These are phyloP conservation scores for Tenthredo mesomela DNA, from an alignment of 2,888 invertebrate species.

Conservation along the genomic window DNA sequence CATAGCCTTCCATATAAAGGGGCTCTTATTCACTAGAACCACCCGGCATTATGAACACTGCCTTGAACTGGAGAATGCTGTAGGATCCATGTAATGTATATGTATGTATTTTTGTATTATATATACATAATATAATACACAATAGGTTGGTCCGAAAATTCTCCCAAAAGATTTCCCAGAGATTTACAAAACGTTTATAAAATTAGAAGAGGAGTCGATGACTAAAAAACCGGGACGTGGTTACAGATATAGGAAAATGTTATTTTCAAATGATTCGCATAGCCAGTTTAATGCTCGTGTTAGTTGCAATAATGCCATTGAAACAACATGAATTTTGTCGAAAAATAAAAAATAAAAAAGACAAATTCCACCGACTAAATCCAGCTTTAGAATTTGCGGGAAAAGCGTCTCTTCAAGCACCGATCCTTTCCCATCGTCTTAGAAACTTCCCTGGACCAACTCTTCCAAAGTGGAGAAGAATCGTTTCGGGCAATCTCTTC, in stretches of 20 bases:
- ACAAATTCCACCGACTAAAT: background rate
- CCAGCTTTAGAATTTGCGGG: background rate
- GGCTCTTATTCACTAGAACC: background rate
- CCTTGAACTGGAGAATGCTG: background rate
- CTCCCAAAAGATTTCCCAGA: background rate
- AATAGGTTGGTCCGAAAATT: background rate
- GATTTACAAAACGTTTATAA: background rate
- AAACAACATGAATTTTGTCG: background rate
- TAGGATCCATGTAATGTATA: background rate
- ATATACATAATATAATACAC: background rate
- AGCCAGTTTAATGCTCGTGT: background rate
- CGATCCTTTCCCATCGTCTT: background rate
- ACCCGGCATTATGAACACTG: background rate
- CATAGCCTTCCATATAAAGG: background rate
- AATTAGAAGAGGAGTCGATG: background rate
- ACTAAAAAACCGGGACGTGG: background rate
- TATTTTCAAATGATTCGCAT: background rate
- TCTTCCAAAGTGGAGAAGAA: slow-evolving; percentile 32
- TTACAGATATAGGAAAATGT: background rate
- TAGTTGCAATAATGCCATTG: background rate
- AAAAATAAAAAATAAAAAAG: background rate
- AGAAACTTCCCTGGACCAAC: slow-evolving; percentile 22
- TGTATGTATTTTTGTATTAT: background rate
- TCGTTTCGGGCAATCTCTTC: slow-evolving; percentile 28
- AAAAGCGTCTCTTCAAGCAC: slow-evolving; percentile 11